Percentiles rank a stretch among this genome's conserved stretches.
Evolutionary conservation across 2,888 invertebrate species (phyloP).

Genomic region (Platycnemis pennipes): DNA sequence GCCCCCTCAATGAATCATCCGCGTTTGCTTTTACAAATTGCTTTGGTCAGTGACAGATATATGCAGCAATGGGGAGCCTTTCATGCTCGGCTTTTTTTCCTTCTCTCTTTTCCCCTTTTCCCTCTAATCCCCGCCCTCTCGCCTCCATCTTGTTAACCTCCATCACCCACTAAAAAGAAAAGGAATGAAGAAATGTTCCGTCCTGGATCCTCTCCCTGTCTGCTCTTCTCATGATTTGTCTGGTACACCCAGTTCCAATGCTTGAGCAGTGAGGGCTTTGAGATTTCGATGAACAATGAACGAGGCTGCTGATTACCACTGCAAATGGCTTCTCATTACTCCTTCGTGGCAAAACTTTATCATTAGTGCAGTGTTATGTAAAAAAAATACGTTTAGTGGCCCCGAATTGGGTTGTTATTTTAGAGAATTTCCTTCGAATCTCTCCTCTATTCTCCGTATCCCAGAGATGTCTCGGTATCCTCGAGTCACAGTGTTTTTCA

Average conservation of each 20-base stretch:
- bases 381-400: too few relatives aligned
- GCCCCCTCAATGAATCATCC: slow-evolving; percentile 56
- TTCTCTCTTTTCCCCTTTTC: not conserved
- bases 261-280: not conserved
- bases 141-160: slow-evolving; percentile 29
- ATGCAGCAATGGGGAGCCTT: slow-evolving; percentile 49
- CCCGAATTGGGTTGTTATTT: too few relatives aligned
- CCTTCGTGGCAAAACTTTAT: too few relatives aligned
- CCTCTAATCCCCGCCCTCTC: slow-evolving; percentile 12
- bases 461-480: too few relatives aligned
- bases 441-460: too few relatives aligned
- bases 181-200: not conserved
- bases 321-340: too few relatives aligned
- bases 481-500: too few relatives aligned
- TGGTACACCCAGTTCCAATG: not conserved
- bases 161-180: not conserved
- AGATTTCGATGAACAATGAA: not conserved
- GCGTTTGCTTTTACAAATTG: slow-evolving; percentile 66
- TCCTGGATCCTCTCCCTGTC: not conserved
- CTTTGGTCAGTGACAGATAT: slow-evolving; percentile 65
- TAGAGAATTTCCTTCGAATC: too few relatives aligned
- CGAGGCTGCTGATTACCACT: too few relatives aligned
- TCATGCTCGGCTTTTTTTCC: not conserved
- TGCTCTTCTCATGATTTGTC: not conserved
- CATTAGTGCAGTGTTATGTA: too few relatives aligned